Base-by-base conservation (phyloP, 2,888 invertebrate genomes). In the Bruchidius siliquastri region DNA sequence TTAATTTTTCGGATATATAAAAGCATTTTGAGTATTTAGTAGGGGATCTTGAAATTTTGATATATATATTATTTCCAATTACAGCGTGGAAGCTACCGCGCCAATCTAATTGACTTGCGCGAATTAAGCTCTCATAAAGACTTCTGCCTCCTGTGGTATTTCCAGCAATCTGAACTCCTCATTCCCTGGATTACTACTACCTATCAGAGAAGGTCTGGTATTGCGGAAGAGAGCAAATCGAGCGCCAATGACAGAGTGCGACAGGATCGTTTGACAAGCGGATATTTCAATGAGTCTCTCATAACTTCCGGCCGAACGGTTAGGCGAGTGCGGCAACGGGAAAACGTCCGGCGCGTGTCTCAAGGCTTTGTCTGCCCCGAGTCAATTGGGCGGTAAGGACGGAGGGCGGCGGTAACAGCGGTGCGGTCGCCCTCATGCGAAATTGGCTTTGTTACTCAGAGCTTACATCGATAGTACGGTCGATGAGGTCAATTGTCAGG, bases 251-350 rank as follows among this genome's bases (percentile, higher is more conserved):
- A 84, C 82, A 81, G 82, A 85, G 83, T 84, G 83, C 78, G 80
- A 78, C 80, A 78, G 73, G 80, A 78, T 80, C 82, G 84, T 84
- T 83, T 84, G 83, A 81, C 81, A 83, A 83, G 83, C 84, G 85
- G 84, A 85, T 85, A 86, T 85, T 84, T 84, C 85, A 85, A 86
- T 85, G 85, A 85, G 83, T 83, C 83, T 81, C 84, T 85, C 85
- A 86, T 85, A 86, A 85, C 85, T 86, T 86, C 85, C 86, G 85
- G 84, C 76, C 80, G 84, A 83, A 77, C 81, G 82, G 78, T 80
- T 77, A 76, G 76, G 77, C 80, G 79, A 82, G 82, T 80, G 81
- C 79, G 81, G 81, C 49, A 49, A 49, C 49, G 49, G 49, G 49
- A 49, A 49, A 49, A 18, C 49, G 49, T 8, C 49, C 6, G 49